Evolutionary conservation across 2,888 invertebrate genomes (phyloP).

Genomic region (Ichneumoninae sp.): DNA sequence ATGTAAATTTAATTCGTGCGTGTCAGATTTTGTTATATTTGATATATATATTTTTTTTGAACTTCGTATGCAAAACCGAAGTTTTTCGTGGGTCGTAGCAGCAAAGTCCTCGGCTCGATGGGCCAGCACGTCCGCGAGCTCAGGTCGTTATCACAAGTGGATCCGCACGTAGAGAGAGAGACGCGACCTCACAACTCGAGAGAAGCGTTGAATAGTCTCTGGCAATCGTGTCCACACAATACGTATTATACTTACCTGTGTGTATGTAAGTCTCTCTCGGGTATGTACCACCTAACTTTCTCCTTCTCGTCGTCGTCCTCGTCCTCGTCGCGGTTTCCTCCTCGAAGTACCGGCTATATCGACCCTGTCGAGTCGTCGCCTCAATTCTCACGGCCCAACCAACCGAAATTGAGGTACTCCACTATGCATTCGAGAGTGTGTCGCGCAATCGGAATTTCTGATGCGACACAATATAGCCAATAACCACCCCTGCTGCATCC

Average conservation of each 20-base stretch:
- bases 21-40: not conserved
- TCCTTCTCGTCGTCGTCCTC: slow-evolving; percentile 63
- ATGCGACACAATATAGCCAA: not conserved
- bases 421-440: slow-evolving; percentile 16
- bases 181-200: slow-evolving; percentile 45
- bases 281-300: slow-evolving; percentile 64
- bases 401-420: slow-evolving; percentile 54
- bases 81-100: slow-evolving; percentile 17
- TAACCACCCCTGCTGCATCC: not conserved
- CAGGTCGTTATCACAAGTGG: slow-evolving; percentile 63
- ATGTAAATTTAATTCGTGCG: too few relatives aligned
- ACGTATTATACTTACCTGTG: slow-evolving; percentile 30
- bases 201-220: slow-evolving; percentile 51
- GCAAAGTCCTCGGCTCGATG: slow-evolving; percentile 54
- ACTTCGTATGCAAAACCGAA: not conserved
- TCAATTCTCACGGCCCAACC: slow-evolving; percentile 71
- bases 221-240: slow-evolving; percentile 38
- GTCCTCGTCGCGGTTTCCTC: slow-evolving; percentile 58
- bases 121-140: slow-evolving; percentile 55
- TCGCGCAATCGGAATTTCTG: slow-evolving; percentile 32
- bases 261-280: slow-evolving; percentile 31
- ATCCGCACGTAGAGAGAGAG: slow-evolving; percentile 51
- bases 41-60: not conserved
- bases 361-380: slow-evolving; percentile 71
- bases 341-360: slow-evolving; percentile 28